Conservation (phyloP, 2,113 vertebrate species). For the human (Homo sapiens) region GRCh38 chr4:166323001-166323500, state of each 20-base stretch:
- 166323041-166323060: accelerated
- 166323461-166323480: slow-evolving; percentile 25
- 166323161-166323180: neutral
- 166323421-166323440: slow-evolving; percentile 31
- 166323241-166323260: too few species aligned
- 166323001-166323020: neutral
- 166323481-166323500: slow-evolving; percentile 46
- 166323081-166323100: neutral
- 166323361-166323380: neutral
- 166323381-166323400: neutral
- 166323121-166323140: neutral
- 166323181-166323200: neutral
- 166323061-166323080: neutral
- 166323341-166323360: slow-evolving; percentile 17
- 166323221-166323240: neutral
- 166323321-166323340: neutral
- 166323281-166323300: neutral
- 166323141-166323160: neutral
- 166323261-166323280: neutral
- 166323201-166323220: neutral
- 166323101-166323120: neutral
- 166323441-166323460: slow-evolving; percentile 30
- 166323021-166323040: neutral
- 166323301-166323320: neutral
- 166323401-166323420: neutral